Evolutionary conservation across 2,888 invertebrate genomes (phyloP), one percentile per base, ranked within the genome.

Genomic region (Mellilla xanthometata): DNA sequence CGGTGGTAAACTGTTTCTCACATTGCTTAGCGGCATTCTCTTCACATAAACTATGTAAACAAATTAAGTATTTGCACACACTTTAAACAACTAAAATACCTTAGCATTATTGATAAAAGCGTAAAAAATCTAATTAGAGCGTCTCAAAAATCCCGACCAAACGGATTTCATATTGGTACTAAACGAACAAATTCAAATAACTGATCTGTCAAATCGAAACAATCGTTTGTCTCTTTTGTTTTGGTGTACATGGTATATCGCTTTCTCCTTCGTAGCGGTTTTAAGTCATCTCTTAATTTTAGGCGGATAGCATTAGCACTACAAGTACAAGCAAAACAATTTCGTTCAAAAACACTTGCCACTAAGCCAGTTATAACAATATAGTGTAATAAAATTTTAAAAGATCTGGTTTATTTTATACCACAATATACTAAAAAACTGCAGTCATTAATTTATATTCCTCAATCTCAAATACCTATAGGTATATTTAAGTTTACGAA

Each of bases 111-210:
- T 63, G 55, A 68, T 72, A 72, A 69, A 68, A 69, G 65, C 41
- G 9, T 42, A 57, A 70, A 73, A n/a, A 72, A 71, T 72, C 64
- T 62, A 65, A 66, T 64, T 60, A 57, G 67, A 81, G 82, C 82
- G 81, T 83, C 81, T 76, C 68, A 62, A 59, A 57, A 66, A 62
- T 65, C 69, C 78, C 69, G 71, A 69, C 68, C 68, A 68, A 71
- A 72, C 76, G 72, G 69, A 73, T 76, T 50, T 78, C 72, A 73
- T 76, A 60, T 73, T 72, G 65, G 64, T 64, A 60, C 39, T 54
- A 75, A 24, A 26, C 65, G 23, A 15, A 30, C 2, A 62, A 68
- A 48, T 56, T 49, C 1, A 57, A 65, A n/a, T n/a, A 52, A 54
- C 8, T 23, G 22, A 10, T 36, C 5, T 41, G 23, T 53, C 33